Base-by-base conservation (phyloP, 2,888 invertebrate species). In the Entomobrya multifasciata region DNA sequence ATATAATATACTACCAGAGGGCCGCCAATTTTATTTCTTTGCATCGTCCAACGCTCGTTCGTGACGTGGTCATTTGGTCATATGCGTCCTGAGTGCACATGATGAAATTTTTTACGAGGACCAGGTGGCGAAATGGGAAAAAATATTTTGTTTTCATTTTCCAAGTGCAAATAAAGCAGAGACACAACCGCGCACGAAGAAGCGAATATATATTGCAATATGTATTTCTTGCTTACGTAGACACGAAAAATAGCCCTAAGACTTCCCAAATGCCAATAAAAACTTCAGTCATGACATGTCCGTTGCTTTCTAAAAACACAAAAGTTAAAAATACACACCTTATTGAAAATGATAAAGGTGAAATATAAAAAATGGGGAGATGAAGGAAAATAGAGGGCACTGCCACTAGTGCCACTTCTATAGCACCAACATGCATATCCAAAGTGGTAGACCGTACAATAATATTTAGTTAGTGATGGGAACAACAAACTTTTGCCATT, bases 401-500 rank as follows among this genome's bases (percentile, higher is more conserved):
- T 36, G 10, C 11, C 44, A 6, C 8, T 36, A 6, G 8, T 36
- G 36, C 36, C 8, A 36, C 36, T 36, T 10, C 49, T 8, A n/a
- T 49, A 4, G 49, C 49, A 49, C 13, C 13, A 49, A 8, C 36
- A 36, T 36, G 36, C 36, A 36, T 36, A 36, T 8, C 36, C 5
- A 36, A 36, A 36, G 8, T 36, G 5, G 4, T 36, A 17, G n/a
- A 10, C 11, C 10, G 6, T 22, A 11, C 57, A 13, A 52, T 30
- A 52, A 20, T 22, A 36, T 74, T 74, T 55, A 30, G 52, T 20
- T 22, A 74, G 74, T 74, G 74, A 74, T 55, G 74, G 52, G n/a
- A 11, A 30, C 15, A 72, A 36, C 1, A 52, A 74, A 74, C 17
- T 74, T 74, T 74, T 30, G 74, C 47, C 52, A 36, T 74, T 52